phyloP scores from a whole-genome alignment of 2,888 invertebrate genomes.

The Noctua janthe region DNA sequence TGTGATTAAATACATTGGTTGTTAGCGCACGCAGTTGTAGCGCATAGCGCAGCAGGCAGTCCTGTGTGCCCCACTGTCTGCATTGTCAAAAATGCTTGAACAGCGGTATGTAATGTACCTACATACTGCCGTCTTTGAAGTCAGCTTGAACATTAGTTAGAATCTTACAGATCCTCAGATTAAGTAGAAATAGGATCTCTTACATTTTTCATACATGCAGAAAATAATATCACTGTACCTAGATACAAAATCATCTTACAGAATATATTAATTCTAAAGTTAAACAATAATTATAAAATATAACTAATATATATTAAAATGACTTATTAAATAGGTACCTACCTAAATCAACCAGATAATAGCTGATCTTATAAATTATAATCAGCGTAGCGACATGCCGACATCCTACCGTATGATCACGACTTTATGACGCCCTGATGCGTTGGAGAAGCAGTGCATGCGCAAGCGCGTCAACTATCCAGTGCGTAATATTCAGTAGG shows the following conservation, averaged over 20 bases:
- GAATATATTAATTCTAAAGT: background rate
- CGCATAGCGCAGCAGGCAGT: background rate
- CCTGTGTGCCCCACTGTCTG: no score
- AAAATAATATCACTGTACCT: conserved; percentile 1
- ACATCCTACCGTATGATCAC: background rate
- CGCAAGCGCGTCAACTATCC: no score
- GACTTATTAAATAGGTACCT: background rate
- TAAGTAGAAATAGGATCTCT: background rate
- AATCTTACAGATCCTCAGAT: background rate
- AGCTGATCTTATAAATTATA: background rate
- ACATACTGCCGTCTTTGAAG: background rate
- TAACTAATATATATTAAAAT: background rate
- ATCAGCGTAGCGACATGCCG: background rate
- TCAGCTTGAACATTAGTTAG: background rate
- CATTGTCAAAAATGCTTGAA: background rate
- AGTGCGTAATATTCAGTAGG: background rate
- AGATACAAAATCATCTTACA: background rate
- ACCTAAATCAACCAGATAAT: background rate
- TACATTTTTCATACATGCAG: background rate
- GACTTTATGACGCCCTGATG: background rate
- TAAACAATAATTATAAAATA: conserved; percentile 2
- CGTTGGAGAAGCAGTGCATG: background rate
- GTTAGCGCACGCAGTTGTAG: background rate
- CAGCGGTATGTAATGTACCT: background rate
- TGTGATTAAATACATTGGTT: background rate